Evolutionary conservation across 2,113 vertebrate species (phyloP).

Genomic region (Dolichotis patagonum): DNA sequence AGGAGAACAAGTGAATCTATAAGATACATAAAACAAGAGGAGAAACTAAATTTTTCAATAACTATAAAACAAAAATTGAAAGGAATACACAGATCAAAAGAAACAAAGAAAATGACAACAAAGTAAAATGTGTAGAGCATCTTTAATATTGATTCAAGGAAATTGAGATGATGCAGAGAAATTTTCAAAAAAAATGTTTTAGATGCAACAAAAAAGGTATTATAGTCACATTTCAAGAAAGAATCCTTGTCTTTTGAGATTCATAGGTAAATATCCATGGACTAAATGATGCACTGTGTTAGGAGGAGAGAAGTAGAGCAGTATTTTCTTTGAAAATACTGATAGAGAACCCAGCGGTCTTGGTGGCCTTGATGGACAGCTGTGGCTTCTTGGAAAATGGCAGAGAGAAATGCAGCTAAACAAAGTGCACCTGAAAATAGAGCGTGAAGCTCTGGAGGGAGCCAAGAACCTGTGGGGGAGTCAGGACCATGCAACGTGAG

Average conservation of each 20-base stretch:
- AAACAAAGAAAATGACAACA: neutral
- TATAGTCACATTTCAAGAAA: neutral
- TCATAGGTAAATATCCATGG: neutral
- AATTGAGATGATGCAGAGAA: neutral
- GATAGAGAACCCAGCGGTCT: neutral
- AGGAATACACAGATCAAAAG: neutral
- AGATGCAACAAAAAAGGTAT: neutral
- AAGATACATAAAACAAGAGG: neutral
- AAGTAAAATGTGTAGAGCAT: neutral
- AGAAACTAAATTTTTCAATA: neutral
- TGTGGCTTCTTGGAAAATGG: too few species aligned
- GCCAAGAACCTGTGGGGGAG: too few species aligned
- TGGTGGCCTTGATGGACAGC: too few species aligned
- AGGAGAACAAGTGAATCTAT: neutral
- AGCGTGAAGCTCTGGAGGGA: too few species aligned
- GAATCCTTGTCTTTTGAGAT: neutral
- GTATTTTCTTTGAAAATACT: slow-evolving; percentile 5
- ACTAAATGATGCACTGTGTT: neutral
- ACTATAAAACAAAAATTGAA: neutral
- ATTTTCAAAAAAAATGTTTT: neutral
- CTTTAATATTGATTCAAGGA: neutral
- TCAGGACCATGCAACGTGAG: too few species aligned
- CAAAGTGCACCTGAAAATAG: too few species aligned
- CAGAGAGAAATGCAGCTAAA: too few species aligned
- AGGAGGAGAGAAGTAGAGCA: neutral